Percentiles rank a stretch among this genome's conserved stretches.
These are phyloP conservation scores for Trinectes maculatus DNA, from an alignment of 2,113 vertebrate genomes.

Conservation along the genomic window DNA sequence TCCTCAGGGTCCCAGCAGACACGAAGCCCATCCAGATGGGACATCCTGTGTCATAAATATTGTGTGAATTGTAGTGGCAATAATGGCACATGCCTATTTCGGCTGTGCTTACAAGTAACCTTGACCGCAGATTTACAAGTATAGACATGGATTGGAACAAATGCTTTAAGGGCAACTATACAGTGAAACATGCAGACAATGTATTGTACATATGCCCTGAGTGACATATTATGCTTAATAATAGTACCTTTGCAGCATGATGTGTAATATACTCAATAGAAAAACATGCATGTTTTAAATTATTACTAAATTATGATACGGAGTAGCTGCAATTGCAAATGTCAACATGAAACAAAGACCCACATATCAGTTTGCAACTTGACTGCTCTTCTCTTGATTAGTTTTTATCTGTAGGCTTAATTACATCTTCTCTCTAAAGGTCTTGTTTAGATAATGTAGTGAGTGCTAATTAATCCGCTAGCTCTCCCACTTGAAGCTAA, in stretches of 20 bases:
- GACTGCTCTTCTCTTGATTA: conserved; percentile 40
- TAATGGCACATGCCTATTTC: conserved; percentile 59
- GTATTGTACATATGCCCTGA: conserved; percentile 8
- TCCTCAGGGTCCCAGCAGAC: conserved; percentile 55
- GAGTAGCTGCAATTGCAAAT: conserved; percentile 7
- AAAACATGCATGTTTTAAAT: not conserved
- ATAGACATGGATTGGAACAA: conserved; percentile 37
- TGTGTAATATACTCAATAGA: not conserved
- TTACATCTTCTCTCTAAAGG: conserved; percentile 50
- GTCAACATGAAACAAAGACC: conserved; percentile 18
- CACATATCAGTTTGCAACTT: conserved; percentile 31
- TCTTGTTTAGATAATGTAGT: conserved; percentile 61
- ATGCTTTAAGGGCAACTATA: conserved; percentile 62
- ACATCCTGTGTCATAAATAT: conserved; percentile 77
- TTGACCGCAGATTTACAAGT: conserved; percentile 61
- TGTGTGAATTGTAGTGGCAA: conserved; percentile 61
- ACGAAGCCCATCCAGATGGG: conserved; percentile 76
- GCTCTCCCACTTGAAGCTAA: conserved; percentile 49
- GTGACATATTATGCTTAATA: conserved; percentile 16
- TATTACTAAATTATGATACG: not conserved
- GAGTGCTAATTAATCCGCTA: conserved; percentile 62
- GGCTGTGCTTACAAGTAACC: conserved; percentile 51
- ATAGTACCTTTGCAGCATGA: not conserved
- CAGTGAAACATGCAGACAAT: conserved; percentile 24
- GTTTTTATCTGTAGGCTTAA: conserved; percentile 58